phyloP scores from a whole-genome alignment of 2,113 vertebrate genomes.

The Tragelaphus buxtoni region DNA sequence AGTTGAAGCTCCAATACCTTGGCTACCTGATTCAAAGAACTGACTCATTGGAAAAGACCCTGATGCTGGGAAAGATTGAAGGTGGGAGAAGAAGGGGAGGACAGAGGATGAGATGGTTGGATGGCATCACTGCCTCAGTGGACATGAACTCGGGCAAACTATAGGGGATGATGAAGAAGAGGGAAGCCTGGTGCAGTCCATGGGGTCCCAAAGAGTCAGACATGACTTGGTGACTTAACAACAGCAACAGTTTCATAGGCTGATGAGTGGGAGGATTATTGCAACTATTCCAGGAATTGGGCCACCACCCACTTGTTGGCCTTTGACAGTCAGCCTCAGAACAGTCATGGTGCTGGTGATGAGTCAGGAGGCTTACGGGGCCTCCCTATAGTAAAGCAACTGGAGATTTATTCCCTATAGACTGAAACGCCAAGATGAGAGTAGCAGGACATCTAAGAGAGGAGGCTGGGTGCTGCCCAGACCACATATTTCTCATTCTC shows the following conservation, averaged over 20 bases:
- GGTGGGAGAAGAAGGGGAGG: accelerated
- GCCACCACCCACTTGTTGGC: background rate
- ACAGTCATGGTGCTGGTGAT: background rate
- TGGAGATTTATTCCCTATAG: background rate
- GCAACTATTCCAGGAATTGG: background rate
- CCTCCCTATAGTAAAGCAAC: background rate
- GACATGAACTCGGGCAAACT: background rate
- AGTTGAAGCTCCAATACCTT: background rate
- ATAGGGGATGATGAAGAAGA: background rate
- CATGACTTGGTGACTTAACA: background rate
- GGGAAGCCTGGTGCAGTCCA: background rate
- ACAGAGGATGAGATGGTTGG: background rate
- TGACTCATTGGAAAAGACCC: background rate
- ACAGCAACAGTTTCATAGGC: background rate
- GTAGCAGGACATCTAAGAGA: background rate
- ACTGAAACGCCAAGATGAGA: background rate
- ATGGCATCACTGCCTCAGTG: background rate
- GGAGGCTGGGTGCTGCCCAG: background rate
- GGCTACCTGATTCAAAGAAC: background rate
- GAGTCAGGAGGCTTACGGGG: background rate
- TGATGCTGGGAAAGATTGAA: background rate
- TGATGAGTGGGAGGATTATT: background rate
- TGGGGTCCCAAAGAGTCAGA: background rate
- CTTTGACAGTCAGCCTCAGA: background rate
- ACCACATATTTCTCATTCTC: background rate